Evolutionary conservation across 2,888 invertebrate genomes (phyloP), one percentile per base, ranked within the genome.

Genomic region (Eupeodes latifasciatus): DNA sequence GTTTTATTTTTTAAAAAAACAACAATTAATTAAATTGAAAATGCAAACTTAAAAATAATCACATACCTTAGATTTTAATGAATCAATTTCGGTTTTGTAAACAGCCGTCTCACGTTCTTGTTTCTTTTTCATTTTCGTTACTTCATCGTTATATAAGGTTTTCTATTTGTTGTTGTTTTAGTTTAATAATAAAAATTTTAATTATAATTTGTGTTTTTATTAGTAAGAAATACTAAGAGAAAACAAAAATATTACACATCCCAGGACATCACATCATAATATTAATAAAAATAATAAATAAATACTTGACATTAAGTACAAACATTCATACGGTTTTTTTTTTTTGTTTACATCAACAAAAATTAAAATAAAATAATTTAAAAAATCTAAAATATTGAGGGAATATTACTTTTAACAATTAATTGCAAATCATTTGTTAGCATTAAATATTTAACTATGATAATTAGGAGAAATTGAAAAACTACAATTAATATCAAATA

Each of bases 131-230:
- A 93, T 92, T 91, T 93, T 93, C 6, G 90, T 88, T 72, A 93
- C 91, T 90, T 94, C 93, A 79, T 92, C 92, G 75, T 91, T 92
- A 84, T 93, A 94, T 44, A 94, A 90, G 19, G 91, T 91, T 91
- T 93, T 93, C 93, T 94, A 40, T 44, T 82, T 81, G 75, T 83
- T 51, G 36, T 27, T 71, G 71, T 40, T 57, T 75, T 69, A 53
- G 27, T 27, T 27, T 62, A 34, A 76, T 19, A 44, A 72, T 69
- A 75, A 76, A 53, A 75, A 16, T 40, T 62, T 19, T 5, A 57
- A 47, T 76, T 74, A 61, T 36, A 81, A 55, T 72, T 44, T 44
- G 67, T 88, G 85, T 81, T 90, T 90, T 90, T 85, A 85, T 80
- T 89, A 85, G 86, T 75, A 75, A 67, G 83, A 59, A 74, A 40